phyloP scores from a whole-genome alignment of 2,113 vertebrate genomes.

The Crypturellus undulatus region DNA sequence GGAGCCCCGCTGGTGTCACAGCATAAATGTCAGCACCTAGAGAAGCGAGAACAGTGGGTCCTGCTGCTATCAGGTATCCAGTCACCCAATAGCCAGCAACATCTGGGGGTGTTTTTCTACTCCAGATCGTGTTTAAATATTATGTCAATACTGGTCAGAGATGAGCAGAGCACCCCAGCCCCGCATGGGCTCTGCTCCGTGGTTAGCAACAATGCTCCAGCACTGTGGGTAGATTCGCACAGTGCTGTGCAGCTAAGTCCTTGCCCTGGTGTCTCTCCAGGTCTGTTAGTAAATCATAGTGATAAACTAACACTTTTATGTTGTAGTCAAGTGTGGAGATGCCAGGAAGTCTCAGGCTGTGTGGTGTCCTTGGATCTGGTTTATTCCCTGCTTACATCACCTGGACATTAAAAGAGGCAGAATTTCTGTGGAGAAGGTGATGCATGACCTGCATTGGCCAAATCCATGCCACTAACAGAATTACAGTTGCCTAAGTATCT shows the following conservation, averaged over 20 bases:
- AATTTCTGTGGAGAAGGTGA: accelerated
- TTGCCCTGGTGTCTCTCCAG: not conserved
- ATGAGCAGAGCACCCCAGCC: not conserved
- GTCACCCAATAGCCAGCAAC: conserved; percentile 38
- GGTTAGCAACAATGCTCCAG: accelerated
- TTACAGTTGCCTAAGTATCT: not conserved
- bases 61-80: conserved; percentile 53
- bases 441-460: not conserved
- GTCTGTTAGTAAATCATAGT: accelerated
- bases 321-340: not conserved
- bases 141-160: not conserved
- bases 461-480: not conserved
- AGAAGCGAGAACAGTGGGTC: conserved; percentile 38
- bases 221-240: accelerated
- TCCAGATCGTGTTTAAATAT: not conserved
- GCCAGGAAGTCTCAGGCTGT: not conserved
- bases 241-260: not conserved
- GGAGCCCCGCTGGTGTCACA: not conserved
- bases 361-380: accelerated
- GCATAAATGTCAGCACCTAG: conserved; percentile 64
- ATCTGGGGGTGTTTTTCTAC: conserved; percentile 69
- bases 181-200: not conserved
- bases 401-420: not conserved
- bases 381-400: not conserved
- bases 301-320: accelerated